Evolutionary conservation across 2,797 vertebrate species (phyloP).

Genomic region (Liparis tanakae): DNA sequence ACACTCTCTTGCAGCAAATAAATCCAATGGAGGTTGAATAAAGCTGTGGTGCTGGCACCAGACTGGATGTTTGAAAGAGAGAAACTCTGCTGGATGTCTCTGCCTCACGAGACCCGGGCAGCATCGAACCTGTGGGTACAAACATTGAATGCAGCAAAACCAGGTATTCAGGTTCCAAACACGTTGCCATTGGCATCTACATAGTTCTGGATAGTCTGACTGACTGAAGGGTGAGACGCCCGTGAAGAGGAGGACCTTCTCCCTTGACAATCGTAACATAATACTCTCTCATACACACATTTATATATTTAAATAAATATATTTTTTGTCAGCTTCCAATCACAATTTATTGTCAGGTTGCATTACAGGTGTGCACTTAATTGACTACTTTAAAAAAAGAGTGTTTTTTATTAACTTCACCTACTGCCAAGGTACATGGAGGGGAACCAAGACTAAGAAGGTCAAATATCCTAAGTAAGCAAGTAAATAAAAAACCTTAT

Average conservation of each 20-base stretch:
- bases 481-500: no score
- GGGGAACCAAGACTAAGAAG: neutral
- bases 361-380: no score
- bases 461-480: neutral
- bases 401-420: neutral
- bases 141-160: neutral
- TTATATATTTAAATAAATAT: no score
- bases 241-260: no score
- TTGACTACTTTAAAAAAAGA: no score
- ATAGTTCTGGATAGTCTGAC: no score
- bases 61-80: constrained; percentile 19
- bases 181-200: neutral
- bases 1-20: neutral
- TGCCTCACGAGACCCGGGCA: neutral
- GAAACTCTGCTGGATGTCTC: constrained; percentile 4
- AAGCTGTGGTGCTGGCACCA: constrained; percentile 17
- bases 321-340: no score
- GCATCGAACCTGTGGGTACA: constrained; percentile 8
- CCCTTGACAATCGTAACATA: no score
- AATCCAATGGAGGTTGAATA: constrained; percentile 16
- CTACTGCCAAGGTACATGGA: neutral
- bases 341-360: no score
- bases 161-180: neutral
- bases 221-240: no score
- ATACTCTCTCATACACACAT: no score